Evolutionary conservation across 1,140 invertebrate genomes (phyloP).

Genomic region (Nautilus pompilius): DNA sequence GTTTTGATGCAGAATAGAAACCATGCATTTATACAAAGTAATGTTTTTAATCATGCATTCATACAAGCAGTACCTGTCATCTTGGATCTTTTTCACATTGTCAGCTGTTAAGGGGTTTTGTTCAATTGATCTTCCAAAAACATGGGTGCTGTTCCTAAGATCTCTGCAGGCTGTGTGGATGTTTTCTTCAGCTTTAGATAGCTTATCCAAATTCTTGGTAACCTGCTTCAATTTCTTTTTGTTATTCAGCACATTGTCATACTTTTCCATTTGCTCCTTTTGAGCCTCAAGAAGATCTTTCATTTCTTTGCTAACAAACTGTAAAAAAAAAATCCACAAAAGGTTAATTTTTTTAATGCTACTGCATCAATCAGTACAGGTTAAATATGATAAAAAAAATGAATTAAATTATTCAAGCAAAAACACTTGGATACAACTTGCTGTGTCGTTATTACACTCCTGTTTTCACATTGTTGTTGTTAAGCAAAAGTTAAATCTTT

Average conservation of each 20-base stretch:
- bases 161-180: slow-evolving; percentile 36
- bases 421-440: too few species aligned
- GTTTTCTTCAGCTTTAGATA: slow-evolving; percentile 35
- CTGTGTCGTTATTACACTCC: too few species aligned
- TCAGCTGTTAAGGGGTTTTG: slow-evolving; percentile 52
- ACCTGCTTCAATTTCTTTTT: slow-evolving; percentile 33
- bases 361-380: neutral
- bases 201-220: slow-evolving; percentile 31
- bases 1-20: too few species aligned
- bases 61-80: slow-evolving; percentile 48
- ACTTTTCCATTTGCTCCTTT: slow-evolving; percentile 38
- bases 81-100: slow-evolving; percentile 50
- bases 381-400: neutral
- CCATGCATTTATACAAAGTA: too few species aligned
- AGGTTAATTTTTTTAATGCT: too few species aligned
- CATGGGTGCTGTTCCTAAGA: slow-evolving; percentile 45
- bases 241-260: slow-evolving; percentile 36
- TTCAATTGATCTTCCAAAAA: slow-evolving; percentile 44
- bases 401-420: too few species aligned
- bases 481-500: too few species aligned
- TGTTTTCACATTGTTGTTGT: too few species aligned
- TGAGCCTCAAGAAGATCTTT: slow-evolving; percentile 40
- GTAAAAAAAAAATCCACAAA: slow-evolving; percentile 7
- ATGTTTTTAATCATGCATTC: too few species aligned
- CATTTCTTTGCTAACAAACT: slow-evolving; percentile 48